A percentile compares a stretch with the other conserved stretches of the same genome.
phyloP scores from a whole-genome alignment of 2,797 vertebrate species.

The Hemibagrus guttatus region DNA sequence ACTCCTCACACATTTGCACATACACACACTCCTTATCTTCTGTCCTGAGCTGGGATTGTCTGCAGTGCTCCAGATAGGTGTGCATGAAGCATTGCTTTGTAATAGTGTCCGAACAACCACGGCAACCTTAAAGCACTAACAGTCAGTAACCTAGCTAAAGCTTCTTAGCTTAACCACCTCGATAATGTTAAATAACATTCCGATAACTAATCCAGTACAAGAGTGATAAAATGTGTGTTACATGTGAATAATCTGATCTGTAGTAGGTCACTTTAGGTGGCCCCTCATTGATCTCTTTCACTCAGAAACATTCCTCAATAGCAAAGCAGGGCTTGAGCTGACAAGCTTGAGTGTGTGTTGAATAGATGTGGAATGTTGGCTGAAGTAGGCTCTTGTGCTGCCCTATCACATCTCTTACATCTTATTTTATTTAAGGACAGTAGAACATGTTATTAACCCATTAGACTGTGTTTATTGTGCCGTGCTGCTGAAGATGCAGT shows the following conservation, averaged over 20 bases:
- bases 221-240: neutral
- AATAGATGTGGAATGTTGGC: conserved; percentile 31
- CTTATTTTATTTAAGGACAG: conserved; percentile 15
- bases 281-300: neutral
- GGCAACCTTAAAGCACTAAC: conserved; percentile 69
- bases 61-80: conserved; percentile 43
- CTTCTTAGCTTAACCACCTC: conserved; percentile 22
- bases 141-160: conserved; percentile 17
- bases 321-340: conserved; percentile 31
- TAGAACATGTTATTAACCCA: conserved; percentile 29
- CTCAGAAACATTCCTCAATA: conserved; percentile 18
- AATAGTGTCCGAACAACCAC: conserved; percentile 58
- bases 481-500: conserved; percentile 35
- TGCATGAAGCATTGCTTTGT: conserved; percentile 67
- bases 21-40: conserved; percentile 20
- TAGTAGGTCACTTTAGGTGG: neutral
- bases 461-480: conserved; percentile 29
- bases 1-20: conserved; percentile 1
- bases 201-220: conserved; percentile 2
- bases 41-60: conserved; percentile 34
- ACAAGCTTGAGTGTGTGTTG: conserved; percentile 21
- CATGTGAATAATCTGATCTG: neutral
- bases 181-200: neutral
- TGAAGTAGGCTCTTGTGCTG: conserved; percentile 14
- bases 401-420: neutral